phyloP scores from a whole-genome alignment of 2,113 vertebrate genomes.

The Cranoglanis bouderius region DNA sequence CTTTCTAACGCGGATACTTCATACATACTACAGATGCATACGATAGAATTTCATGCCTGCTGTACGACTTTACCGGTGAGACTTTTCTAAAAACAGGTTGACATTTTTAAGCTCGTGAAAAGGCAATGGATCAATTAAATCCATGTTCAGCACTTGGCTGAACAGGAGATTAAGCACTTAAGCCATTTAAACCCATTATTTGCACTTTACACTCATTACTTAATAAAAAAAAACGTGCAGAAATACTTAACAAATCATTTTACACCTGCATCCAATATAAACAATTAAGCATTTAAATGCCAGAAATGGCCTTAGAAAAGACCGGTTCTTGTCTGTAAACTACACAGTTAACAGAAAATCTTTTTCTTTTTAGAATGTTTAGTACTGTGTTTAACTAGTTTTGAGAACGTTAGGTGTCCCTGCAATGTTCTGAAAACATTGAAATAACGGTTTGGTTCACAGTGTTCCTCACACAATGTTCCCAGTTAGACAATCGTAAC shows the following conservation, averaged over 20 bases:
- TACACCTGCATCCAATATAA: slow-evolving; percentile 20
- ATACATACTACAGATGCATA: slow-evolving; percentile 1
- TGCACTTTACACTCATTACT: slow-evolving; percentile 45
- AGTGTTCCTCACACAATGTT: slow-evolving; percentile 15
- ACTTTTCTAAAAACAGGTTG: slow-evolving; percentile 29
- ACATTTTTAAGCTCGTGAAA: slow-evolving; percentile 42
- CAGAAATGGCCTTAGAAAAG: neutral
- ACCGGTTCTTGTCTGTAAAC: neutral
- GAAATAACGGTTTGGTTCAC: neutral
- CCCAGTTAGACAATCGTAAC: neutral
- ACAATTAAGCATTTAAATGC: slow-evolving; percentile 4
- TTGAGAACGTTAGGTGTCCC: neutral
- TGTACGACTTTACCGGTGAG: slow-evolving; percentile 14
- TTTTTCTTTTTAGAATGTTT: neutral
- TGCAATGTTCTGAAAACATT: neutral
- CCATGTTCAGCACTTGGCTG: slow-evolving; percentile 47
- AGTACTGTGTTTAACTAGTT: neutral
- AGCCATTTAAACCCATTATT: slow-evolving; percentile 49
- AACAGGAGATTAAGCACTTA: slow-evolving; percentile 50
- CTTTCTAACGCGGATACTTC: neutral
- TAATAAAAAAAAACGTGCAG: slow-evolving; percentile 27
- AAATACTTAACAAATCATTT: slow-evolving; percentile 23
- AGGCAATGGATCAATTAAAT: slow-evolving; percentile 54
- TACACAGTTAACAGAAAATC: neutral
- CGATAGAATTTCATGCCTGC: neutral